Percentiles rank a stretch among this genome's conserved stretches.
Conservation (phyloP, 2,888 invertebrate species). For the Ophraella communa region DNA sequence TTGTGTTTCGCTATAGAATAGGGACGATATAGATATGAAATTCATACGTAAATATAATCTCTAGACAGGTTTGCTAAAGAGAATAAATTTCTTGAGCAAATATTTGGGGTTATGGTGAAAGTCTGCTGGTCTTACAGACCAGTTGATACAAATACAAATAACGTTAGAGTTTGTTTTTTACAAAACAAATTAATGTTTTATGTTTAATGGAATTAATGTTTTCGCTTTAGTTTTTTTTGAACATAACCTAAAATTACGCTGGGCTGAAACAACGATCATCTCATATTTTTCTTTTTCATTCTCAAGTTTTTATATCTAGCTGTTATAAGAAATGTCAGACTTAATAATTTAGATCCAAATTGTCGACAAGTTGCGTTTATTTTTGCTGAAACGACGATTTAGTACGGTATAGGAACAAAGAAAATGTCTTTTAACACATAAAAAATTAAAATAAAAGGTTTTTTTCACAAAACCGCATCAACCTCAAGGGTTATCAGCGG, state of each 20-base stretch:
- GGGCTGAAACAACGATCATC: slow-evolving; percentile 5
- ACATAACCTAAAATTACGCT: not conserved
- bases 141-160: too few relatives aligned
- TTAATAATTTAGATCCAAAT: slow-evolving; percentile 41
- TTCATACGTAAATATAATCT: slow-evolving; percentile 52
- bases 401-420: not conserved
- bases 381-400: slow-evolving; percentile 12
- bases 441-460: not conserved
- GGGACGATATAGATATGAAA: slow-evolving; percentile 50
- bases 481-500: too few relatives aligned
- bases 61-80: slow-evolving; percentile 44
- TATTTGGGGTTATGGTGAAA: slow-evolving; percentile 14
- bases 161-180: not conserved
- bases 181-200: too few relatives aligned
- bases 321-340: slow-evolving; percentile 37
- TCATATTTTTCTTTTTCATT: slow-evolving; percentile 12
- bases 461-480: not conserved
- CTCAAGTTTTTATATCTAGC: slow-evolving; percentile 31
- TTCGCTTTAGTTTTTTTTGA: not conserved
- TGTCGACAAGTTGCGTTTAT: slow-evolving; percentile 37
- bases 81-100: slow-evolving; percentile 27
- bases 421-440: not conserved
- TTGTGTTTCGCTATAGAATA: slow-evolving; percentile 40
- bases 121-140: too few relatives aligned
- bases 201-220: too few relatives aligned